phyloP scores from a whole-genome alignment of 2,113 vertebrate species.

The Alaudala cheleensis region DNA sequence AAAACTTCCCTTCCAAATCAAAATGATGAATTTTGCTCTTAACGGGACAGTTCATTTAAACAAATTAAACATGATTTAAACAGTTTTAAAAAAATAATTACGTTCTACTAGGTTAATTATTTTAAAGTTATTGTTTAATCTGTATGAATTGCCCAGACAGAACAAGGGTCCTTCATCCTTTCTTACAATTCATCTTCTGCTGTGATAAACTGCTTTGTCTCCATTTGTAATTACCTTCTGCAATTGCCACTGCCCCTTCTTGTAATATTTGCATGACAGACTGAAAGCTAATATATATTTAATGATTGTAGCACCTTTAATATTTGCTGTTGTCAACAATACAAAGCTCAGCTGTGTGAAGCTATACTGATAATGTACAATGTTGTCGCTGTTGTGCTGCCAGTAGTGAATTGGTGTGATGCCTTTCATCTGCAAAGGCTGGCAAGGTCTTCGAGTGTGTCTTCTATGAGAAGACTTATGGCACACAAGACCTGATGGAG shows the following conservation, averaged over 20 bases:
- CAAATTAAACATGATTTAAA: slow-evolving; percentile 43
- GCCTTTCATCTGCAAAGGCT: background rate
- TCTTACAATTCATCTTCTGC: slow-evolving; percentile 14
- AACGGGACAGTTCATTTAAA: slow-evolving; percentile 41
- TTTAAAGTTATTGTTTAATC: slow-evolving; percentile 57
- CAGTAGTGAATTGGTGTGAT: background rate
- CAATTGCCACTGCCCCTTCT: slow-evolving; percentile 32
- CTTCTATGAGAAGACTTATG: background rate
- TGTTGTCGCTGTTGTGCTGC: fast-evolving
- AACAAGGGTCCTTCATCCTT: background rate
- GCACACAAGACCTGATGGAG: background rate
- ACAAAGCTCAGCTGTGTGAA: background rate
- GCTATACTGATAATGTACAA: background rate
- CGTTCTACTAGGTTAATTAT: slow-evolving; percentile 36
- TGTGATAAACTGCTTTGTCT: slow-evolving; percentile 42
- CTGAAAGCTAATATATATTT: slow-evolving; percentile 1
- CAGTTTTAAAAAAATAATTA: background rate
- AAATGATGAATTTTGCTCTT: slow-evolving; percentile 18
- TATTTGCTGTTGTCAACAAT: background rate
- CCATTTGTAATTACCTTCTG: slow-evolving; percentile 52
- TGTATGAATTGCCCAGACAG: slow-evolving; percentile 11
- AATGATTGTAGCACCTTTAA: background rate
- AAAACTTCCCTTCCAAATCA: slow-evolving; percentile 18
- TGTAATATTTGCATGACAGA: slow-evolving; percentile 19
- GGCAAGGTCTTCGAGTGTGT: background rate